phyloP scores from a whole-genome alignment of 2,888 invertebrate genomes.

The Pristionchus entomophagus region DNA sequence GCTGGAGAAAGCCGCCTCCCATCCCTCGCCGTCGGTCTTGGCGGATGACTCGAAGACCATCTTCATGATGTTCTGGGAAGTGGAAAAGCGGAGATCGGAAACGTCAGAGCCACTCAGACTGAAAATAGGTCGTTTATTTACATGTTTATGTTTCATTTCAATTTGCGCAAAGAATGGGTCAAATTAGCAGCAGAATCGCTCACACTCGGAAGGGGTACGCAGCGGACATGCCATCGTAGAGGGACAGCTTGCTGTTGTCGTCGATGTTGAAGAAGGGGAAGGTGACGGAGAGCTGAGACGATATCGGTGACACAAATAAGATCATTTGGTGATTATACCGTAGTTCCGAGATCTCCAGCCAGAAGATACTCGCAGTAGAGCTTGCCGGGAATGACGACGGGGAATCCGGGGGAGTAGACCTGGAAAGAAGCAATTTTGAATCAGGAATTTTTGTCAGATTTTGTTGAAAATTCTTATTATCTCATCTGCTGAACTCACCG shows the following conservation, averaged over 20 bases:
- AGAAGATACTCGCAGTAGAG: constrained; percentile 26
- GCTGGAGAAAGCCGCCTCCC: background rate
- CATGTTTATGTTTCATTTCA: no score
- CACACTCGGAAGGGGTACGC: background rate
- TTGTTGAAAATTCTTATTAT: background rate
- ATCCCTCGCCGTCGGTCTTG: background rate
- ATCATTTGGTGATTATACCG: background rate
- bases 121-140: background rate
- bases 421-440: background rate
- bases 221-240: constrained; percentile 39
- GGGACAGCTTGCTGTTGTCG: background rate
- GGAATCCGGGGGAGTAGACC: constrained; percentile 42
- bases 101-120: background rate
- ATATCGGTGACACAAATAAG: background rate
- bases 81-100: background rate
- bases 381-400: background rate
- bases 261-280: constrained; percentile 28
- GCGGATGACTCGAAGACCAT: background rate
- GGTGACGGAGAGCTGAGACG: constrained; percentile 4
- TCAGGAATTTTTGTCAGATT: background rate
- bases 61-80: constrained; percentile 21
- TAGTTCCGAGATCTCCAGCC: background rate
- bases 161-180: no score
- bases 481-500: no score
- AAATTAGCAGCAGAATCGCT: background rate